phyloP scores from a whole-genome alignment of 2,888 invertebrate genomes.

The Caenorhabditis panamensis region DNA sequence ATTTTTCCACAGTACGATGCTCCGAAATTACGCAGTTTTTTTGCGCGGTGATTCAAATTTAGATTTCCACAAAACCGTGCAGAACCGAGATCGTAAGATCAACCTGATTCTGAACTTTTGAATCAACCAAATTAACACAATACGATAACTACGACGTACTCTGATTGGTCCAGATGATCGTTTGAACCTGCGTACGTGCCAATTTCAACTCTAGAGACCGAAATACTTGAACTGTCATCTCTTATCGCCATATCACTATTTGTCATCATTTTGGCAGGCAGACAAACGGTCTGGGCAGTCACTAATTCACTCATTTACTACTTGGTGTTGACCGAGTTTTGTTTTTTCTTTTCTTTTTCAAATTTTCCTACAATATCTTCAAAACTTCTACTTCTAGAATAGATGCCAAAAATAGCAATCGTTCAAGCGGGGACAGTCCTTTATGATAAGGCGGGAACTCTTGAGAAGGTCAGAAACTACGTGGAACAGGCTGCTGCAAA shows the following conservation, averaged over 20 bases:
- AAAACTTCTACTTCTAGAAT: conserved; percentile 1
- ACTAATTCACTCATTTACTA: conserved; percentile 10
- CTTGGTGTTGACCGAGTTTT: not conserved
- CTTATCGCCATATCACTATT: conserved; percentile 33
- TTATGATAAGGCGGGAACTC: conserved; percentile 71
- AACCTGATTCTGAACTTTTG: not conserved
- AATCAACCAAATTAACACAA: not conserved
- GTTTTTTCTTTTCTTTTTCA: not conserved
- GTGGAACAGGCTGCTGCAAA: conserved; percentile 65
- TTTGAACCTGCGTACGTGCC: conserved; percentile 28
- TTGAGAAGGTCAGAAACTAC: conserved; percentile 63
- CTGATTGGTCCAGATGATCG: not conserved
- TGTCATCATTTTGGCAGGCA: conserved; percentile 46
- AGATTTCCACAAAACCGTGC: not conserved
- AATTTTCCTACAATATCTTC: not conserved
- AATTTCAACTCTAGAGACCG: not conserved
- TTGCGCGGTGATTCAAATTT: conserved; percentile 22
- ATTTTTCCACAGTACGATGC: too few relatives aligned
- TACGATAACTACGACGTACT: conserved; percentile 10
- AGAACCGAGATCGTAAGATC: not conserved
- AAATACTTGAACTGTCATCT: conserved; percentile 5
- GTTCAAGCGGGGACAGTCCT: conserved; percentile 76
- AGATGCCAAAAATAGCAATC: conserved; percentile 69
- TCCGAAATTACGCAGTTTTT: not conserved
- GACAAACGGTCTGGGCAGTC: not conserved